Conservation (phyloP, 2,888 invertebrate species). For the Scotopteryx bipunctaria region DNA sequence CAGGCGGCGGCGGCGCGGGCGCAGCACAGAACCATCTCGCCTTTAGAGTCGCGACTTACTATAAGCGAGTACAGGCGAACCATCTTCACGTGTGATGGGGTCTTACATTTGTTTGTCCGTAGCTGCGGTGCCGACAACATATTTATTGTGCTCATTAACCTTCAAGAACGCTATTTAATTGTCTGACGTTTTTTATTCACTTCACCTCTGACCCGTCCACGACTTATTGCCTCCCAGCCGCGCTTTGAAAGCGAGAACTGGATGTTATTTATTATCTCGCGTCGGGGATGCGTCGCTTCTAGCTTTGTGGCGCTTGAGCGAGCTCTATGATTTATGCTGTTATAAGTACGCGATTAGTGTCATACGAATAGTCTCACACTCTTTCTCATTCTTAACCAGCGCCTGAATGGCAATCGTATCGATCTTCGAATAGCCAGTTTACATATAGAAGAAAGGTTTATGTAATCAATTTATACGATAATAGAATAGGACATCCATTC, state of each 20-base stretch:
- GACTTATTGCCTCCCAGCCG: slow-evolving; percentile 81
- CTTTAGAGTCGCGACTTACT: slow-evolving; percentile 29
- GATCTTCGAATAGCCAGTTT: slow-evolving; percentile 2
- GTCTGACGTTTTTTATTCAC: slow-evolving; percentile 83
- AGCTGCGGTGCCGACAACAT: slow-evolving; percentile 83
- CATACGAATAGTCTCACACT: slow-evolving; percentile 48
- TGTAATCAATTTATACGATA: slow-evolving; percentile 6
- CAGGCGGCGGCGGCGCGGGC: slow-evolving; percentile 48
- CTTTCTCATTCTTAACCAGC: slow-evolving; percentile 29
- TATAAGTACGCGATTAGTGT: slow-evolving; percentile 77
- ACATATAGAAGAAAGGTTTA: not conserved
- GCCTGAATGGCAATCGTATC: slow-evolving; percentile 19
- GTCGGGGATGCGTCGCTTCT: slow-evolving; percentile 76
- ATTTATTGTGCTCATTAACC: slow-evolving; percentile 84
- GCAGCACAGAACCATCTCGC: slow-evolving; percentile 14
- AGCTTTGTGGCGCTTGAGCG: slow-evolving; percentile 80
- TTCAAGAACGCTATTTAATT: slow-evolving; percentile 84
- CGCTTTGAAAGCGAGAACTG: slow-evolving; percentile 80
- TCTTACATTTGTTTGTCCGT: slow-evolving; percentile 78
- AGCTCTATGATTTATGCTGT: slow-evolving; percentile 76
- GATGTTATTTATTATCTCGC: slow-evolving; percentile 79
- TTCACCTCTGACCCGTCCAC: slow-evolving; percentile 81
- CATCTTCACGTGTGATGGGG: slow-evolving; percentile 75
- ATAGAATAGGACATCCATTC: slow-evolving; percentile 27
- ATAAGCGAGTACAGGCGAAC: slow-evolving; percentile 41